Conservation (phyloP, 2,888 invertebrate genomes). For the Chorisops tibialis region DNA sequence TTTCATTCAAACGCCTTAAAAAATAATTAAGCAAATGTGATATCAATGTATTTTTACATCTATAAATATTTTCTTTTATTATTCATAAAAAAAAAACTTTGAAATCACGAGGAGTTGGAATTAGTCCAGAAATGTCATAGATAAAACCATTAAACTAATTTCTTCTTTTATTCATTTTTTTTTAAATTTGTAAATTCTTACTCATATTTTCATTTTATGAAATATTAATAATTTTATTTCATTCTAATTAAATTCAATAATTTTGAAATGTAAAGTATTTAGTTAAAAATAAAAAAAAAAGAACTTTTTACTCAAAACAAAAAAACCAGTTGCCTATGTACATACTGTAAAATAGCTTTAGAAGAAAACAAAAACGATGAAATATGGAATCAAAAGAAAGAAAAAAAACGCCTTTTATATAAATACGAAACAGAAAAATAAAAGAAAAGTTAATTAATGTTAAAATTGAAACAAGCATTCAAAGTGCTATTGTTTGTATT, state of each 20-base stretch:
- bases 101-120: no score
- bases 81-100: no score
- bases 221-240: constrained; percentile 20
- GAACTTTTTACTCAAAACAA: constrained; percentile 1
- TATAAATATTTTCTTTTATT: no score
- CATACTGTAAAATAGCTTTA: constrained; percentile 19
- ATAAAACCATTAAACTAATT: no score
- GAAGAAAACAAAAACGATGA: constrained; percentile 1
- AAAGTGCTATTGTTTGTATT: constrained; percentile 32
- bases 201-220: no score
- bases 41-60: no score
- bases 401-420: constrained; percentile 18
- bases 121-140: no score
- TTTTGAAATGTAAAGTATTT: constrained; percentile 9
- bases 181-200: background rate
- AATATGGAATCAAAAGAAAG: constrained; percentile 7
- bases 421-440: constrained; percentile 7
- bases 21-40: no score
- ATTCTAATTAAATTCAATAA: constrained; percentile 19
- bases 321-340: constrained; percentile 15
- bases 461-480: constrained; percentile 17
- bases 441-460: constrained; percentile 13
- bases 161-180: background rate
- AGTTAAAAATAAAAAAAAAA: constrained; percentile 7
- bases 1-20: no score